A percentile compares a stretch with the other conserved stretches of the same genome.
These are phyloP conservation scores for Ia io DNA, from an alignment of 2,113 vertebrate species.

Conservation along the genomic window DNA sequence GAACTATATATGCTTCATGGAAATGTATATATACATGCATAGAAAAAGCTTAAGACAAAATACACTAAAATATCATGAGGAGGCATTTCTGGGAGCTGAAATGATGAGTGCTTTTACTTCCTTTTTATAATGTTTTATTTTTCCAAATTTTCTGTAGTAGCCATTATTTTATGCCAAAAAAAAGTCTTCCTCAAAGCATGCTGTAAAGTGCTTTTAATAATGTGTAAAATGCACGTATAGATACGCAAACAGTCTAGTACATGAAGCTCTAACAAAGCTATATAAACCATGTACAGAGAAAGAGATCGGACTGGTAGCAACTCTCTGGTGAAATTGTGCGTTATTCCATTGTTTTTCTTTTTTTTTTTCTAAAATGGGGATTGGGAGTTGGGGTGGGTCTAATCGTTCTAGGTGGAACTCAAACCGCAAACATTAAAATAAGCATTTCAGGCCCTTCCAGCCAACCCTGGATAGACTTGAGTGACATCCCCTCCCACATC, in stretches of 20 bases:
- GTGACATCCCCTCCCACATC: fast-evolving
- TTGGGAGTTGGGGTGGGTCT: neutral
- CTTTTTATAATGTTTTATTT: neutral
- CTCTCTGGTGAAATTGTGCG: neutral
- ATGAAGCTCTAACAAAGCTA: neutral
- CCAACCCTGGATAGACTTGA: neutral
- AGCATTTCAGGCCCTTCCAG: neutral
- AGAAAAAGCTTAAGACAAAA: neutral
- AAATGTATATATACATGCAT: neutral
- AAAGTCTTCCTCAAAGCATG: neutral
- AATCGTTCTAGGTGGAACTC: neutral
- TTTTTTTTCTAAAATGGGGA: neutral
- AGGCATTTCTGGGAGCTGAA: constrained; percentile 7
- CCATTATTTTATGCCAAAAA: neutral
- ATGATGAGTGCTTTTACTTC: neutral
- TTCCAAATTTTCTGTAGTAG: neutral
- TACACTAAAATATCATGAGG: neutral
- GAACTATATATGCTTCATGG: neutral
- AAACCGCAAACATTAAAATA: neutral
- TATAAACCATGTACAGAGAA: neutral
- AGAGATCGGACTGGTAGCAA: neutral
- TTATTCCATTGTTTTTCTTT: neutral
- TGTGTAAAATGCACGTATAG: neutral
- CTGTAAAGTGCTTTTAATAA: constrained; percentile 1
- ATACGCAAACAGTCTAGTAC: neutral